Base-by-base conservation (phyloP, 2,888 invertebrate species). In the Ceratothoa steindachneri region DNA sequence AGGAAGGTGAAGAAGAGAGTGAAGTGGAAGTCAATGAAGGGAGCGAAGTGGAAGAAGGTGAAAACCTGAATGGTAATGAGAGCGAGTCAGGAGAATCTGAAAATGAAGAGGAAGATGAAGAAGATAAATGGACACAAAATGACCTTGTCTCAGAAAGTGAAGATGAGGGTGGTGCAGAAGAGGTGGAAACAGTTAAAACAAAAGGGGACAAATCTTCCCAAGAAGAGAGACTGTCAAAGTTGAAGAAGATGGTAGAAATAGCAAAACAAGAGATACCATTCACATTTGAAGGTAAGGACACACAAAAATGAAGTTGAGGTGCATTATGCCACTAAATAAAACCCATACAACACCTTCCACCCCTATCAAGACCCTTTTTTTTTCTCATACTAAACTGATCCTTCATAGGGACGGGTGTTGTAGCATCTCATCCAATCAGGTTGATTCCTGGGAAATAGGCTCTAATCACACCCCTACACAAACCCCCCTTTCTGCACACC, bases 221-320 rank as follows among this genome's bases (percentile, higher is more conserved):
- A 41, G 27, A 22, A 60, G 22, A 1, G 51, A 70, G 24, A 29
- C 15, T 3, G 64, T 60, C 4, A 31, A 19, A 64, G 30, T 15
- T 29, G 55, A 69, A 30, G 30, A 70, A 74, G 71, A 74, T 74
- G 52, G 73, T 73, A 30, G 74, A 77, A 65, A 72, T 73, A 65
- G 74, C 74, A 9, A 72, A 86, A 74, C 83, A 86, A 79, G 89
- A 90, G 82, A 83, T 91, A 19, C 86, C 86, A 1, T 86, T 83
- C 78, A 84, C 85, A 60, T 85, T 85, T 82, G 80, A 82, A 82
- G 85, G 86, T 86, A 81, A 81, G 75, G 24, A 1, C 24, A 41
- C n/a, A n/a, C n/a, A n/a, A n/a, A n/a, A n/a, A n/a, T n/a, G n/a
- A n/a, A n/a, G n/a, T n/a, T n/a, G n/a, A n/a, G n/a, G n/a, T n/a